Conservation (phyloP, 2,797 vertebrate species). For the Alosa sapidissima region DNA sequence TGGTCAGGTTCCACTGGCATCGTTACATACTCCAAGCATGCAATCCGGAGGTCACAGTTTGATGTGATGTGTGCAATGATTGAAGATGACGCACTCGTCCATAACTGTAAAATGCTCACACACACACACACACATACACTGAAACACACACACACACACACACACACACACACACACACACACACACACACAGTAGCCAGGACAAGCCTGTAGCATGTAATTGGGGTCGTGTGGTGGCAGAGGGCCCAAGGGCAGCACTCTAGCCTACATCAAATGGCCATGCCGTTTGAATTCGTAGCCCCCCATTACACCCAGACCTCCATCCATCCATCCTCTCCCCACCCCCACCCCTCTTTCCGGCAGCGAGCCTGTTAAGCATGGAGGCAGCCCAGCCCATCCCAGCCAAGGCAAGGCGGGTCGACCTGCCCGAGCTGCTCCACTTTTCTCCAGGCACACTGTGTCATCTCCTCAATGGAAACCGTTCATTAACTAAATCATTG, state of each 20-base stretch:
- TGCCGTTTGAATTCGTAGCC: background rate
- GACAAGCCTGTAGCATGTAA: slow-evolving; percentile 5
- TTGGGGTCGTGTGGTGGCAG: background rate
- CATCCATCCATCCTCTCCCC: background rate
- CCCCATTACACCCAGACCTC: background rate
- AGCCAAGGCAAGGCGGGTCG: background rate
- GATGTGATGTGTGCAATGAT: slow-evolving; percentile 13
- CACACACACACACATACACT: background rate
- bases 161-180: background rate
- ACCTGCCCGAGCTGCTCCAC: background rate
- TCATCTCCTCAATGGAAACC: background rate
- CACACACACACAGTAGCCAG: background rate
- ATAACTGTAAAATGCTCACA: background rate
- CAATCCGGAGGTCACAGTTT: slow-evolving; percentile 1
- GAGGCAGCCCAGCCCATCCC: background rate
- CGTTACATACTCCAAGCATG: background rate
- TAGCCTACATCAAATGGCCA: background rate
- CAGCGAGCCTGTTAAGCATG: background rate
- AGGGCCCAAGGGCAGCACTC: background rate
- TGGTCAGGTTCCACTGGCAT: background rate
- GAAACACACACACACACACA: background rate
- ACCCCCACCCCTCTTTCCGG: background rate
- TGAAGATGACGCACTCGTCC: background rate
- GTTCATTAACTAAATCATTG: slow-evolving; percentile 16
- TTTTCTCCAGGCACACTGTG: background rate